Evolutionary conservation across 1,140 invertebrate genomes (phyloP).

Genomic region (Delia radicum): DNA sequence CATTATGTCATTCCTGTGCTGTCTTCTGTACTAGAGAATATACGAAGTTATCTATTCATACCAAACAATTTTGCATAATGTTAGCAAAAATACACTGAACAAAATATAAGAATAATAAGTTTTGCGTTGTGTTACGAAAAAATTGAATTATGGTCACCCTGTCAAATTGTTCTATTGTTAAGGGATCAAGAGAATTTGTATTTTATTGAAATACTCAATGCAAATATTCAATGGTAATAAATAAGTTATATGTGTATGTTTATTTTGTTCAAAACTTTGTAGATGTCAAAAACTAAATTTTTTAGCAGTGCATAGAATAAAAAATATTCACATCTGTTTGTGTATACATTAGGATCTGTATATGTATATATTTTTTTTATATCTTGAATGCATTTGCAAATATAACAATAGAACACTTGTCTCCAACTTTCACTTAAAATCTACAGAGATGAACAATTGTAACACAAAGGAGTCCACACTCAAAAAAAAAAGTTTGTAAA

Average conservation of each 20-base stretch:
- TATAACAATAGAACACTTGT: neutral
- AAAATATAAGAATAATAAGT: too few relatives aligned
- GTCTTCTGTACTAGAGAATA: neutral
- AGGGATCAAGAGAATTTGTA: too few relatives aligned
- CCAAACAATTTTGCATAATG: neutral
- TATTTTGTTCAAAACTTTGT: too few relatives aligned
- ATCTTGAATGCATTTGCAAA: constrained; percentile 1
- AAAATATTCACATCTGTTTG: neutral
- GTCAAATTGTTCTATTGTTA: too few relatives aligned
- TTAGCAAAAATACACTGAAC: neutral
- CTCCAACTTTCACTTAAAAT: neutral
- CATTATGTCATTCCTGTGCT: neutral
- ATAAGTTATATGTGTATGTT: too few relatives aligned
- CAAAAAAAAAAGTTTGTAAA: too few relatives aligned
- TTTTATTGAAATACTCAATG: too few relatives aligned
- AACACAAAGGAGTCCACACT: too few relatives aligned
- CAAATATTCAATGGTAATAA: too few relatives aligned
- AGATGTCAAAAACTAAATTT: neutral
- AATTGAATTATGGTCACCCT: too few relatives aligned
- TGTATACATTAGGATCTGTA: neutral
- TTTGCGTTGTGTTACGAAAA: too few relatives aligned
- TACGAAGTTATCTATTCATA: neutral
- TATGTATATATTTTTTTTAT: neutral
- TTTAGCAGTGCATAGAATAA: neutral
- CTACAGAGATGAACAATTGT: neutral